Percentiles rank a stretch among this genome's conserved stretches.
Evolutionary conservation across 1,140 invertebrate species (phyloP).

Genomic region (Samia ricini): DNA sequence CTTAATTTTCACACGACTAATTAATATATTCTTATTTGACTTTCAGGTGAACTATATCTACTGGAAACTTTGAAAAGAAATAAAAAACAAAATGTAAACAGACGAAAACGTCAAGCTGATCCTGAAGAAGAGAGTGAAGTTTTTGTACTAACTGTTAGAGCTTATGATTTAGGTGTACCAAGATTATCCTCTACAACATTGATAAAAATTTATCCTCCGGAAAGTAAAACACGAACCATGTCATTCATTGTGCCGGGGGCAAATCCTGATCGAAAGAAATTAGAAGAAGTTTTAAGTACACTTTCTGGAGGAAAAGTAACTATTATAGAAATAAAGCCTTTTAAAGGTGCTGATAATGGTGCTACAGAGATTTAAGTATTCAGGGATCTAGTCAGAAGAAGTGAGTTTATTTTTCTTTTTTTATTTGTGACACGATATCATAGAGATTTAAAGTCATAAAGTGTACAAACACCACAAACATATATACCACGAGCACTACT

Average conservation of each 20-base stretch:
- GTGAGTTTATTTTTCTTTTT: conserved; percentile 36
- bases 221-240: conserved; percentile 83
- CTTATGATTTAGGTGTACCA: conserved; percentile 89
- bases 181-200: conserved; percentile 82
- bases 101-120: conserved; percentile 70
- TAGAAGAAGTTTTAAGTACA: conserved; percentile 84
- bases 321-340: conserved; percentile 85
- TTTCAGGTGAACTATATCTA: conserved; percentile 74
- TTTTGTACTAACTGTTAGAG: conserved; percentile 83
- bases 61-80: conserved; percentile 74
- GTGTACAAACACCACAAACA: too few species aligned
- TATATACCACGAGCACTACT: too few species aligned
- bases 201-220: conserved; percentile 83
- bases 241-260: conserved; percentile 87
- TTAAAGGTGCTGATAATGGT: conserved; percentile 75
- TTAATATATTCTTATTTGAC: conserved; percentile 15
- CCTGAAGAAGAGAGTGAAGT: conserved; percentile 75
- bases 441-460: too few species aligned
- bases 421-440: background rate
- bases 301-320: conserved; percentile 87
- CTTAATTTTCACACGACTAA: background rate
- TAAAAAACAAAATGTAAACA: conserved; percentile 66
- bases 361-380: conserved; percentile 72
- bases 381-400: conserved; percentile 67
- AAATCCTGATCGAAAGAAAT: conserved; percentile 83